Evolutionary conservation across 2,888 invertebrate species (phyloP).

Genomic region (Parapristionchus giblindavisi): DNA sequence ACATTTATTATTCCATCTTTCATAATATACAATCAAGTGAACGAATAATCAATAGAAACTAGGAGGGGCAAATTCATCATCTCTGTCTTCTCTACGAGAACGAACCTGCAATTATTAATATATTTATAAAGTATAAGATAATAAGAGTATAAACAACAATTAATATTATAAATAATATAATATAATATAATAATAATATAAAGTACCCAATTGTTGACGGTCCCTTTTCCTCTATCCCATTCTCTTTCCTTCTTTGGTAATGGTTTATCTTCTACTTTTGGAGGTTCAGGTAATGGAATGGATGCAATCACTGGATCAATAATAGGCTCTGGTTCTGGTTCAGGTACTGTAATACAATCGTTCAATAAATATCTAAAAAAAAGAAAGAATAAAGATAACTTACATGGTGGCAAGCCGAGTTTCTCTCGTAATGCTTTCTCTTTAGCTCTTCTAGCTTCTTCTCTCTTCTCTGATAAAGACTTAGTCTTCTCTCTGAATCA

Average conservation of each 20-base stretch:
- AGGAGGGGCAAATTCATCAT: slow-evolving; percentile 36
- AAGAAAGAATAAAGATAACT: not conserved
- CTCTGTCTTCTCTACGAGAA: slow-evolving; percentile 31
- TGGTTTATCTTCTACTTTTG: slow-evolving; percentile 17
- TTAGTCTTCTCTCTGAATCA: slow-evolving; percentile 22
- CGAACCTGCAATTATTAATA: slow-evolving; percentile 20
- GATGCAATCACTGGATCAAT: slow-evolving; percentile 8
- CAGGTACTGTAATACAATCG: slow-evolving; percentile 4
- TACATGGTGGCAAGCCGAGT: slow-evolving; percentile 25
- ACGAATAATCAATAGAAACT: slow-evolving; percentile 2
- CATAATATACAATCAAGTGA: not conserved
- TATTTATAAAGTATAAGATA: not conserved
- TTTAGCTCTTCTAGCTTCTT: slow-evolving; percentile 25
- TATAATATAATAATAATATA: not conserved
- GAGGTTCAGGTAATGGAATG: slow-evolving; percentile 28
- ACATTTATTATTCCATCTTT: not conserved
- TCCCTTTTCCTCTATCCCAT: slow-evolving; percentile 38
- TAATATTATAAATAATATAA: not conserved
- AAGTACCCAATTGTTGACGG: slow-evolving; percentile 24
- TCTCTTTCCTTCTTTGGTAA: slow-evolving; percentile 28
- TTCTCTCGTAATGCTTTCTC: slow-evolving; percentile 24
- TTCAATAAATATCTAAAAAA: not conserved
- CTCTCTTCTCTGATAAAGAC: slow-evolving; percentile 32
- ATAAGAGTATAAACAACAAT: not conserved
- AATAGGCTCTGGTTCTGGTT: slow-evolving; percentile 1